These are phyloP conservation scores for Alloscopus bannaensis DNA, from an alignment of 2,888 invertebrate species.

Conservation along the genomic window DNA sequence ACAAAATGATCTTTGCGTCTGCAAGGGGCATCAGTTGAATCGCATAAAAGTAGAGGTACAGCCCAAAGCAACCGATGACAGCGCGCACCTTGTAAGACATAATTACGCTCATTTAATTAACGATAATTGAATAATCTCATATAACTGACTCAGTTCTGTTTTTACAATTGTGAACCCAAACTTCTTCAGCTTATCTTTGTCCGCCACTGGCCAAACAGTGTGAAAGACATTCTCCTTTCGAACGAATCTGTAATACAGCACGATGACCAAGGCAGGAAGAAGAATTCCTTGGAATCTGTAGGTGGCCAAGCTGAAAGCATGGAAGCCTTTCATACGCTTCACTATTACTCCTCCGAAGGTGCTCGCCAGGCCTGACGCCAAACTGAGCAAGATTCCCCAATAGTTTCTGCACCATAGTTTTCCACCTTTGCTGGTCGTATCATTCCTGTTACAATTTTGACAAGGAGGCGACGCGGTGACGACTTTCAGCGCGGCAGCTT, in stretches of 20 bases:
- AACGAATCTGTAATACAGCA: constrained; percentile 29
- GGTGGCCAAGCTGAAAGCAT: constrained; percentile 66
- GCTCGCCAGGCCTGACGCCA: constrained; percentile 63
- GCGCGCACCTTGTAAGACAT: constrained; percentile 61
- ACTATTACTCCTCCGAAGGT: constrained; percentile 68
- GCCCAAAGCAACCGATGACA: constrained; percentile 52
- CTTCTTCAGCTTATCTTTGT: constrained; percentile 47
- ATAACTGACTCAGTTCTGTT: background rate
- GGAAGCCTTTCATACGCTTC: constrained; percentile 62
- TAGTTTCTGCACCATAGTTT: constrained; percentile 36
- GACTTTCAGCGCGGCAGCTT: background rate
- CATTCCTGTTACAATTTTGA: background rate
- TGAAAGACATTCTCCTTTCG: constrained; percentile 42
- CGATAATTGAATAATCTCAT: background rate
- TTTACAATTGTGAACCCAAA: constrained; percentile 65
- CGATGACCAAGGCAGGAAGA: constrained; percentile 43
- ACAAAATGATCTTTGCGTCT: constrained; percentile 52
- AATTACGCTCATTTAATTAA: background rate
- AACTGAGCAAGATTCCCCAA: constrained; percentile 64
- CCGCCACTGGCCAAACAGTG: constrained; percentile 45
- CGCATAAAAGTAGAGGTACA: constrained; percentile 64
- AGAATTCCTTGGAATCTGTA: constrained; percentile 71
- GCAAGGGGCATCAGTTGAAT: constrained; percentile 64
- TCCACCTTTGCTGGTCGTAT: background rate
- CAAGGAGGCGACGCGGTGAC: background rate